These are phyloP conservation scores for Bradypodion pumilum DNA, from an alignment of 2,797 vertebrate species.

Conservation along the genomic window DNA sequence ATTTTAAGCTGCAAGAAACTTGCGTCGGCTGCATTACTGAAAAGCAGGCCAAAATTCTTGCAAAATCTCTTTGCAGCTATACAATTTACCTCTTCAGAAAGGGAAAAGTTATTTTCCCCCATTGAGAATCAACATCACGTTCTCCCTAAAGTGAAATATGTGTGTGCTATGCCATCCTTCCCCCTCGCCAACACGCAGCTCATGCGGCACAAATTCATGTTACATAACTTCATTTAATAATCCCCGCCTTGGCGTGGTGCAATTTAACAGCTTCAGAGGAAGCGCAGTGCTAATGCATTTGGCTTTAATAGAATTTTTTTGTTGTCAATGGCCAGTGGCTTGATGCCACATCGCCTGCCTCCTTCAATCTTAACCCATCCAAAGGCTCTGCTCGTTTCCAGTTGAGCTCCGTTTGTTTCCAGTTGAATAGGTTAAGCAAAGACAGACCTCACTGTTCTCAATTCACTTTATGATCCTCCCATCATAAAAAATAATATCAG, in stretches of 20 bases:
- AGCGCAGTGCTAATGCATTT: slow-evolving; percentile 70
- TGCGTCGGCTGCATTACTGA: neutral
- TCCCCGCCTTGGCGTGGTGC: slow-evolving; percentile 58
- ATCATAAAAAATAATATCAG: slow-evolving; percentile 86
- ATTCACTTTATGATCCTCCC: slow-evolving; percentile 84
- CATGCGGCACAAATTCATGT: slow-evolving; percentile 26
- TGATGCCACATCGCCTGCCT: slow-evolving; percentile 57
- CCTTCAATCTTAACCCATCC: slow-evolving; percentile 76
- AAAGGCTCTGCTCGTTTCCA: slow-evolving; percentile 75
- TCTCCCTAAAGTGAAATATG: neutral
- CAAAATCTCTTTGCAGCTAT: too few species aligned
- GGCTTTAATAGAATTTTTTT: slow-evolving; percentile 73
- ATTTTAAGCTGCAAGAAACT: neutral
- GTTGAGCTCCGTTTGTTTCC: slow-evolving; percentile 81
- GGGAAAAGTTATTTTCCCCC: neutral
- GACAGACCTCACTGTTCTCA: slow-evolving; percentile 84
- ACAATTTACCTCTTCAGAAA: slow-evolving; percentile 1
- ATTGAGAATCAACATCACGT: rapidly evolving
- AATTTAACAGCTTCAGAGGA: slow-evolving; percentile 67
- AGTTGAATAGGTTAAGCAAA: slow-evolving; percentile 85
- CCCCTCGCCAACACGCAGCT: neutral
- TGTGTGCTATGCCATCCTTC: neutral
- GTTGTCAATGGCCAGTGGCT: slow-evolving; percentile 67
- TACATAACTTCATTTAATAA: slow-evolving; percentile 59
- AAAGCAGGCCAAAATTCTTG: too few species aligned